A percentile compares a stretch with the other conserved stretches of the same genome.
phyloP scores from a whole-genome alignment of 2,797 vertebrate species.

The Takifugu rubripes region DNA sequence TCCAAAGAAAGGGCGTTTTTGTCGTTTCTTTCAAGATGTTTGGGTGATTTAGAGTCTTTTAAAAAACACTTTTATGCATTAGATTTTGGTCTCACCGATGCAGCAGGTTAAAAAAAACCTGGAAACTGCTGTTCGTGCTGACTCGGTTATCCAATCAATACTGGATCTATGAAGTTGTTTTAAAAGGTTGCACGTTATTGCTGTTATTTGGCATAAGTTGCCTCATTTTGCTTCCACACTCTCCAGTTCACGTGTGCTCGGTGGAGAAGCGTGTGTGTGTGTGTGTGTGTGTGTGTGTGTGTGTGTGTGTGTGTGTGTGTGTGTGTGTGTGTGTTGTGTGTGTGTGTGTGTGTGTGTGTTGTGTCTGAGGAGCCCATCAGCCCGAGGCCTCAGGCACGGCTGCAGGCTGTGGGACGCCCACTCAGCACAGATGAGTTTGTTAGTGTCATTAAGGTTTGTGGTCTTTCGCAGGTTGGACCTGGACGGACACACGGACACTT shows the following conservation, averaged over 20 bases:
- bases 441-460: conserved; percentile 78
- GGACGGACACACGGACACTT: conserved; percentile 49
- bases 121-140: no score
- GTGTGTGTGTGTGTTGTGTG: conserved; percentile 53
- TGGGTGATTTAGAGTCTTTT: no score
- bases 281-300: conserved; percentile 35
- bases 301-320: conserved; percentile 35
- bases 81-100: no score
- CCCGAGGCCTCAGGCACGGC: conserved; percentile 73
- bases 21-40: not conserved
- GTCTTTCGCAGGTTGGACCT: conserved; percentile 51
- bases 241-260: conserved; percentile 27
- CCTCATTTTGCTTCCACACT: conserved; percentile 55
- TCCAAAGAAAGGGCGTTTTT: not conserved
- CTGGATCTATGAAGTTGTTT: conserved; percentile 47
- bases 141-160: conserved; percentile 6
- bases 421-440: conserved; percentile 77
- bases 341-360: conserved; percentile 67
- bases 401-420: conserved; percentile 69
- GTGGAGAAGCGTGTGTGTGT: conserved; percentile 29
- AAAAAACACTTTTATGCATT: no score
- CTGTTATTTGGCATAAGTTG: conserved; percentile 66
- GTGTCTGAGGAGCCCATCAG: conserved; percentile 80
- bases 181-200: conserved; percentile 65
- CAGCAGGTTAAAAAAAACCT: no score